Percentiles rank a stretch among this genome's conserved stretches.
These are phyloP conservation scores for Sclerodermus sp. DNA, from an alignment of 2,888 invertebrate species.

Conservation along the genomic window DNA sequence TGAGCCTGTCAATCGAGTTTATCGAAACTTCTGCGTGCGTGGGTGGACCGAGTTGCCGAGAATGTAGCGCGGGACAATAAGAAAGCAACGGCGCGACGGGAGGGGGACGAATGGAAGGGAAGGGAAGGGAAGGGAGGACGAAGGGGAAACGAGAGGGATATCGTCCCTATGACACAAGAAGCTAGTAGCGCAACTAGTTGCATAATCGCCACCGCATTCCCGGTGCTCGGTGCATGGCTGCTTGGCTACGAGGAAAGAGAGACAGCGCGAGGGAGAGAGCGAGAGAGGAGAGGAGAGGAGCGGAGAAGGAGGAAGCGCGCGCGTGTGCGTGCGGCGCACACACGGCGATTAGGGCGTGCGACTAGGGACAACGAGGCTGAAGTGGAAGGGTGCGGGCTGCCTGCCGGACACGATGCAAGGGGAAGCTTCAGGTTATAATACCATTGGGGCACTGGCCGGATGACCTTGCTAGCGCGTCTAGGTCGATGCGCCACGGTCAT, in stretches of 20 bases:
- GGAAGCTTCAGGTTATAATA: constrained; percentile 47
- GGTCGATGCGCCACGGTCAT: constrained; percentile 43
- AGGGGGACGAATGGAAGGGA: neutral
- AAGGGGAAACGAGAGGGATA: neutral
- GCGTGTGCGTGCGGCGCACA: constrained; percentile 12
- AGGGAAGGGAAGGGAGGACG: neutral
- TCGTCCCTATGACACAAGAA: constrained; percentile 36
- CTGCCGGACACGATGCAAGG: neutral
- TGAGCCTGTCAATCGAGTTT: too few relatives aligned
- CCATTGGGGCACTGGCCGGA: constrained; percentile 52
- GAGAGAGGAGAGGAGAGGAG: constrained; percentile 12
- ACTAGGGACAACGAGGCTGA: constrained; percentile 6
- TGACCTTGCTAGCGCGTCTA: constrained; percentile 52
- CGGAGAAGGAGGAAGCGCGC: constrained; percentile 10
- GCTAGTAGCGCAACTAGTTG: constrained; percentile 38
- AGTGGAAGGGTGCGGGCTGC: constrained; percentile 5
- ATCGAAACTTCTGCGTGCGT: too few relatives aligned
- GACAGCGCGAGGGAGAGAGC: constrained; percentile 11
- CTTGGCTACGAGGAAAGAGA: constrained; percentile 15
- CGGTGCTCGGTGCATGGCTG: constrained; percentile 9
- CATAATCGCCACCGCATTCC: constrained; percentile 40
- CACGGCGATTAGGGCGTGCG: constrained; percentile 4
- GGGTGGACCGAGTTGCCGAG: too few relatives aligned
- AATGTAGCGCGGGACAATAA: too few relatives aligned
- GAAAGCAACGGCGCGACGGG: neutral